phyloP scores from a whole-genome alignment of 2,888 invertebrate species.

The Dexiosoma caninum region DNA sequence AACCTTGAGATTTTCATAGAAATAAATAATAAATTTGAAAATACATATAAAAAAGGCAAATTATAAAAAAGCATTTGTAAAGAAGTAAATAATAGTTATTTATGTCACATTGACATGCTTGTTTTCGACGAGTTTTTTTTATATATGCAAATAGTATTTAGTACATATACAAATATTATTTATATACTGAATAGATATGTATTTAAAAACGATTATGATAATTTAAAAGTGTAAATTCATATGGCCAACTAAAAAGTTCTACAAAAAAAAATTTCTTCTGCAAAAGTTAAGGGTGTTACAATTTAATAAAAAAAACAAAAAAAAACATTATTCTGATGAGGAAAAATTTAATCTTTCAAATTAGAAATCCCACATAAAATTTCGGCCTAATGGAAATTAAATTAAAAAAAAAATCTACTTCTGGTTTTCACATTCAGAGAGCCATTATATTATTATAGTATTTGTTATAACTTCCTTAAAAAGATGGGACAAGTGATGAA shows the following conservation, averaged over 20 bases:
- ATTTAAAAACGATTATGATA: neutral
- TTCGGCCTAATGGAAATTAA: no score
- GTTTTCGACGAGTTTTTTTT: slow-evolving; percentile 49
- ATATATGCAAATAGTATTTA: slow-evolving; percentile 21
- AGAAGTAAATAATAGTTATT: slow-evolving; percentile 55
- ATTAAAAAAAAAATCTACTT: no score
- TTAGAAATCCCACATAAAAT: no score
- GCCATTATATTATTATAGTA: no score
- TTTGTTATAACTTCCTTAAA: no score
- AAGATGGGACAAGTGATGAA: no score
- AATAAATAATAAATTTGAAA: neutral
- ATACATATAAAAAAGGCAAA: slow-evolving; percentile 14
- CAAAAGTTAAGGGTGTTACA: no score
- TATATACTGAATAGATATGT: neutral
- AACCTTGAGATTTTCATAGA: neutral
- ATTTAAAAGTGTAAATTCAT: slow-evolving; percentile 7
- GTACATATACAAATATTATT: neutral
- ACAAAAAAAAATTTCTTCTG: no score
- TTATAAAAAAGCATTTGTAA: slow-evolving; percentile 2
- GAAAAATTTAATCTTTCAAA: no score
- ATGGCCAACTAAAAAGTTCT: slow-evolving; percentile 30
- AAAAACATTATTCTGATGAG: no score
- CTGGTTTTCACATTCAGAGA: no score
- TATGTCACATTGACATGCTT: slow-evolving; percentile 68
- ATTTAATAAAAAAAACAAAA: no score